phyloP scores from a whole-genome alignment of 2,888 invertebrate species.

The Apamea epomidion region DNA sequence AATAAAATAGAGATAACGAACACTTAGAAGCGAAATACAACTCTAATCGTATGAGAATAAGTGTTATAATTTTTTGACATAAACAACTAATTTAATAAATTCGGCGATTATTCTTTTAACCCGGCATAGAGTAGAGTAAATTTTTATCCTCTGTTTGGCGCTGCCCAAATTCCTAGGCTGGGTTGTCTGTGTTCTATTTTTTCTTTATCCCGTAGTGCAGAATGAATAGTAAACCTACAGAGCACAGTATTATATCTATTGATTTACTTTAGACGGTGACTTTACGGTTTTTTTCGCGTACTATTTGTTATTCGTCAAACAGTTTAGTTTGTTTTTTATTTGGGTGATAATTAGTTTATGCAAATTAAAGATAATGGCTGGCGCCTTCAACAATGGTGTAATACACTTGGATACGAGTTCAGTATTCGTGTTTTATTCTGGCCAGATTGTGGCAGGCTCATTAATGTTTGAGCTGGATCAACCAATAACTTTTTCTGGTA shows the following conservation, averaged over 20 bases:
- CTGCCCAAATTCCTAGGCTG: conserved; percentile 23
- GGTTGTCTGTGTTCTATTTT: conserved; percentile 1
- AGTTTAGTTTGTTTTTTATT: conserved; percentile 9
- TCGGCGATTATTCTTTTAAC: conserved; percentile 39
- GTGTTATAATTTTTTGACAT: background rate
- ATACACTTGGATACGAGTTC: conserved; percentile 74
- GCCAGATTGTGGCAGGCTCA: conserved; percentile 77
- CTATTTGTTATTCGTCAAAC: background rate
- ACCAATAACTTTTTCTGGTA: conserved; percentile 75
- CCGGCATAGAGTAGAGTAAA: too few relatives aligned
- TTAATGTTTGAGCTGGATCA: conserved; percentile 73
- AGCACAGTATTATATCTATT: too few relatives aligned
- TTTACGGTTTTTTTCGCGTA: conserved; percentile 1
- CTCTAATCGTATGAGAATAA: rapidly evolving
- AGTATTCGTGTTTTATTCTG: conserved; percentile 77
- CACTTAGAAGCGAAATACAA: background rate
- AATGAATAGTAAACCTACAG: conserved; percentile 4
- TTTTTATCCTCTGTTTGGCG: background rate
- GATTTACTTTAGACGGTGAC: conserved; percentile 1
- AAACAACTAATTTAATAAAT: background rate
- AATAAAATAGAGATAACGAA: conserved; percentile 17
- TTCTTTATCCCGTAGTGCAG: background rate
- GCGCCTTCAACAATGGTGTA: conserved; percentile 70
- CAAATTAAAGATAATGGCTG: conserved; percentile 56
- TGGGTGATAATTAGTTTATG: conserved; percentile 15